A percentile compares a stretch with the other conserved stretches of the same genome.
Evolutionary conservation across 2,888 invertebrate species (phyloP).

Genomic region (Schrankia costaestrigalis): DNA sequence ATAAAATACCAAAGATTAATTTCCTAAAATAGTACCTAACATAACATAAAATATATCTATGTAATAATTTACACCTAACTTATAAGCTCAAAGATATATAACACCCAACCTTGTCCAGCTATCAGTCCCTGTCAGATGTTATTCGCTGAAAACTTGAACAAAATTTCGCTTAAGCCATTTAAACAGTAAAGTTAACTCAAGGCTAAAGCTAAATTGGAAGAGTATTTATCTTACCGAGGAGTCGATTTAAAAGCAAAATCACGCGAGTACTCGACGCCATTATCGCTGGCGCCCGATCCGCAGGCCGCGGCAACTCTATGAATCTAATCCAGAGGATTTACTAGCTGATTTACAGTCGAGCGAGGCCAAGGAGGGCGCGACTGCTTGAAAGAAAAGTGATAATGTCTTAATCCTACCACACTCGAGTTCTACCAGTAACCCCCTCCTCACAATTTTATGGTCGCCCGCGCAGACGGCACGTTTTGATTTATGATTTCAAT

Average conservation of each 20-base stretch:
- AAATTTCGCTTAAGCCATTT: slow-evolving; percentile 64
- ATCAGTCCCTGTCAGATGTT: slow-evolving; percentile 64
- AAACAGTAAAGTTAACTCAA: slow-evolving; percentile 62
- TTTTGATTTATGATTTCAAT: slow-evolving; percentile 81
- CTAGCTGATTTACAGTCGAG: slow-evolving; percentile 79
- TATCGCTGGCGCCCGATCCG: slow-evolving; percentile 72
- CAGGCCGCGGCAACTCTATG: slow-evolving; percentile 79
- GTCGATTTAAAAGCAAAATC: slow-evolving; percentile 80
- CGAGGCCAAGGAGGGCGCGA: slow-evolving; percentile 68
- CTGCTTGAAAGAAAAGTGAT: slow-evolving; percentile 83
- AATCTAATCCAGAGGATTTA: slow-evolving; percentile 81
- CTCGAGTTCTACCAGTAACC: slow-evolving; percentile 60
- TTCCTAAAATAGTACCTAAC: too few relatives aligned
- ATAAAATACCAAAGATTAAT: too few relatives aligned
- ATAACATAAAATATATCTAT: too few relatives aligned
- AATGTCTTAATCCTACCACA: slow-evolving; percentile 84
- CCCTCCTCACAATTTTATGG: slow-evolving; percentile 72
- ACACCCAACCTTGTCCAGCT: slow-evolving; percentile 49
- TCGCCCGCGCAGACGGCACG: slow-evolving; percentile 76
- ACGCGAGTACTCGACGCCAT: slow-evolving; percentile 77
- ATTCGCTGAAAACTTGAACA: slow-evolving; percentile 59
- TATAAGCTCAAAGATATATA: too few relatives aligned
- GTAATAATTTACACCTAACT: too few relatives aligned
- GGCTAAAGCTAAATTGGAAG: slow-evolving; percentile 62
- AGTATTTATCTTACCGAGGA: slow-evolving; percentile 73